These are phyloP conservation scores for Spondyliosoma cantharus DNA, from an alignment of 2,797 vertebrate species.

Conservation along the genomic window DNA sequence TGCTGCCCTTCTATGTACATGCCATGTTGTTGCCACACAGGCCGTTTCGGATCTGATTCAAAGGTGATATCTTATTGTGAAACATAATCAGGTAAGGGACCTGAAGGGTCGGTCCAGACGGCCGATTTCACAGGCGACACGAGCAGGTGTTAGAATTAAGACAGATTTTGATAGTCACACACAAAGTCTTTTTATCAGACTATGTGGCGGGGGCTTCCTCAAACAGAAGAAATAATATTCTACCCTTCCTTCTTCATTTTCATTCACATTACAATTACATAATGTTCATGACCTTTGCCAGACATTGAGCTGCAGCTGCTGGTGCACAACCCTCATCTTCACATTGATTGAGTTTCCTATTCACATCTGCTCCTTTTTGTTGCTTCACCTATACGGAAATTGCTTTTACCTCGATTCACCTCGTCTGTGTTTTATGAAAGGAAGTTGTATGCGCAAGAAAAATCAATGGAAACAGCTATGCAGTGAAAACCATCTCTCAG, in stretches of 20 bases:
- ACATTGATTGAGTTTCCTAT: background rate
- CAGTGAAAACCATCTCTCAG: background rate
- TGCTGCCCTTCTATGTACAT: background rate
- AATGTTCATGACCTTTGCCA: slow-evolving; percentile 17
- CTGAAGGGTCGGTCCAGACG: background rate
- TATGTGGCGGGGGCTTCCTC: background rate
- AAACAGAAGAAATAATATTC: background rate
- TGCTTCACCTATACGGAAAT: background rate
- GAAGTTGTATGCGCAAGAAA: background rate
- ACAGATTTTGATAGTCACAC: background rate
- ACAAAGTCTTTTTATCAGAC: background rate
- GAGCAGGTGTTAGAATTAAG: background rate
- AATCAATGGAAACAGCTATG: background rate
- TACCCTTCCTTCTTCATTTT: background rate
- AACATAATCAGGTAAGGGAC: background rate
- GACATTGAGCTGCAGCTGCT: background rate
- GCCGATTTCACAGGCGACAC: background rate
- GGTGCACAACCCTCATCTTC: slow-evolving; percentile 3
- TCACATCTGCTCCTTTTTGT: background rate
- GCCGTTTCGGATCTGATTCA: background rate
- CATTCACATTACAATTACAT: background rate
- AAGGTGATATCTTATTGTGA: background rate
- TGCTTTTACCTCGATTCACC: slow-evolving; percentile 16
- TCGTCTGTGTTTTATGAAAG: background rate
- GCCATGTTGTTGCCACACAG: background rate